A percentile compares a stretch with the other conserved stretches of the same genome.
Evolutionary conservation across 37 sponge, comb jelly and placozoan genomes (phyloP).

Genomic region (Haliclona indistincta): DNA sequence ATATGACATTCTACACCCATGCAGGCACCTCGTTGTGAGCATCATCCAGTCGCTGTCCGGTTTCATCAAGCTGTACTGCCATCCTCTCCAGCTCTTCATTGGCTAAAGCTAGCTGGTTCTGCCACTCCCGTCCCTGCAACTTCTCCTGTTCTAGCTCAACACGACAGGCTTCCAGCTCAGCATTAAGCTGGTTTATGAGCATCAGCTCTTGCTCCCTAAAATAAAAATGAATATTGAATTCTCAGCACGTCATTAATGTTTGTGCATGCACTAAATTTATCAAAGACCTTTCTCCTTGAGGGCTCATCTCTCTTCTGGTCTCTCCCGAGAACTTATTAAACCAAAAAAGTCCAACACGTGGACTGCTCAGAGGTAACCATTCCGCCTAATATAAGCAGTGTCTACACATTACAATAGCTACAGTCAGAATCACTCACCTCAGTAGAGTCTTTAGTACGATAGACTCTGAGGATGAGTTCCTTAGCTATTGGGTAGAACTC

Average conservation of each 20-base stretch:
- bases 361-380: slow-evolving; percentile 77
- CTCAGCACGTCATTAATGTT: background rate
- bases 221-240: slow-evolving; percentile 2
- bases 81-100: slow-evolving; percentile 79
- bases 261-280: background rate
- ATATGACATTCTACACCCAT: background rate
- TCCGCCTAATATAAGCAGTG: slow-evolving; percentile 51
- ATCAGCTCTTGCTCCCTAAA: slow-evolving; percentile 67
- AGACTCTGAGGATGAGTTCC: slow-evolving; percentile 73
- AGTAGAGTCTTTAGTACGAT: slow-evolving; percentile 75
- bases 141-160: slow-evolving; percentile 68
- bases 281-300: slow-evolving; percentile 33
- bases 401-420: background rate
- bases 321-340: slow-evolving; percentile 90
- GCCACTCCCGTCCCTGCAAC: slow-evolving; percentile 42
- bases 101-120: slow-evolving; percentile 60
- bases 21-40: slow-evolving; percentile 65
- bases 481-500: slow-evolving; percentile 79
- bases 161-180: slow-evolving; percentile 45
- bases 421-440: slow-evolving; percentile 32
- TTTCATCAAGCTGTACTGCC: slow-evolving; percentile 69
- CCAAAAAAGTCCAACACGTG: slow-evolving; percentile 61
- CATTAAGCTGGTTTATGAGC: slow-evolving; percentile 63
- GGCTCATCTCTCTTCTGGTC: slow-evolving; percentile 14
- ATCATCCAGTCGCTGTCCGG: slow-evolving; percentile 76